Conservation (phyloP, 2,888 invertebrate species). For the Micoletzkya japonica region DNA sequence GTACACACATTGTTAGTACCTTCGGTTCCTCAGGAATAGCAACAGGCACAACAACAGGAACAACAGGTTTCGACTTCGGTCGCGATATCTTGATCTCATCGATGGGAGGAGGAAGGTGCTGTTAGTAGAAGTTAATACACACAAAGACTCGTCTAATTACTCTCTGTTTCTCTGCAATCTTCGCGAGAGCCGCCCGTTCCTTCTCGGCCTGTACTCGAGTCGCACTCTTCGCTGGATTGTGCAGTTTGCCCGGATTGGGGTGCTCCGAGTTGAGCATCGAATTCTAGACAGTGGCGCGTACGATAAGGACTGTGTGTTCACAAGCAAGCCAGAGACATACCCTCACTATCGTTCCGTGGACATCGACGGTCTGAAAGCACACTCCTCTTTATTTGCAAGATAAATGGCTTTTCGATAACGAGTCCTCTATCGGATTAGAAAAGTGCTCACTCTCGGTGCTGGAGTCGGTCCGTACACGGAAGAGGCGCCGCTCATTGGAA, state of each 20-base stretch:
- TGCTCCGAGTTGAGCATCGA: constrained; percentile 21
- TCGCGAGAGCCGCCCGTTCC: constrained; percentile 37
- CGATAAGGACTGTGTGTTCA: no score
- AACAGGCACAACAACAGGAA: background rate
- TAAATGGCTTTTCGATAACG: no score
- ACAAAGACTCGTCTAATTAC: constrained; percentile 25
- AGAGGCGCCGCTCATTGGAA: no score
- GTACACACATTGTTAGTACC: background rate
- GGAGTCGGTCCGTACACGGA: no score
- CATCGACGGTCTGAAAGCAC: no score
- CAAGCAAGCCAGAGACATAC: no score
- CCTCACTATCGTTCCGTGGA: no score
- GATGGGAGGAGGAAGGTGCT: constrained; percentile 25
- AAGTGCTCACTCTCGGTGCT: no score
- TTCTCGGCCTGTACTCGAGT: constrained; percentile 35
- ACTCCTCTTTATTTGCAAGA: no score
- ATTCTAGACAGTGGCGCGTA: background rate
- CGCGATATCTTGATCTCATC: constrained; percentile 12
- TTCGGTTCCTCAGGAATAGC: constrained; percentile 26
- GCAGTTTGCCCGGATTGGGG: constrained; percentile 13
- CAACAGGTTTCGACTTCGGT: background rate
- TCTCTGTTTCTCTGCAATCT: constrained; percentile 37
- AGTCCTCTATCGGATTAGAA: no score
- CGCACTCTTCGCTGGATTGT: constrained; percentile 6
- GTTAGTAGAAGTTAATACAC: background rate